Base-by-base conservation (phyloP, 1,140 invertebrate species). In the Bactericera cockerelli region DNA sequence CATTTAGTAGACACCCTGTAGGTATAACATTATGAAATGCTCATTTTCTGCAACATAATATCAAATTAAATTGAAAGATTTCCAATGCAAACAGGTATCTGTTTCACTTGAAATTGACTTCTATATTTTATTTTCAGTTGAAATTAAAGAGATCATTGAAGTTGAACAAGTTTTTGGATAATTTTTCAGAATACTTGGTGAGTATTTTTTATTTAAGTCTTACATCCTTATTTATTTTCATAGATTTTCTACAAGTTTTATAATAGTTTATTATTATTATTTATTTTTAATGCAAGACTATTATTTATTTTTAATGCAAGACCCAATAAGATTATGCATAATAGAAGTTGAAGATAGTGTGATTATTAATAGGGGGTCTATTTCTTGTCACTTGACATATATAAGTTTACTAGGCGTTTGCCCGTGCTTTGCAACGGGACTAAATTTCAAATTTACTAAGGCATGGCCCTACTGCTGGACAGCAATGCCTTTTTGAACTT, bases 111-210 rank as follows among this genome's bases (percentile, higher is more conserved):
- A n/a, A n/a, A n/a, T n/a, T 31, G 28, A 6, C 4, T 31, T 49
- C 22, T 49, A 6, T 49, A 10, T 19, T 49, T 49, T 19, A 6
- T 49, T 49, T 49, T 49, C 42, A 49, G 42, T 8, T 49, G 22
- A 49, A 49, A 49, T 16, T 19, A n/a, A n/a, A n/a, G n/a, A 49
- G n/a, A 19, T 16, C n/a, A 10, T 49, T n/a, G 8, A 49, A 49
- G 42, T 49, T 49, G 42, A 22, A 49, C 42, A 49, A 49, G 19
- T n/a, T 49, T 49, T 49, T 49, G 42, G 22, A 49, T 8, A 16
- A 49, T n/a, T n/a, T 49, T 16, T 6, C 19, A 8, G 8, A 16
- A 16, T 49, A 6, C 19, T 6, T 49, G n/a, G 42, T 49, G 19
- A 49, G 42, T 31, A 31, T 6, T 13, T 31, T 31, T 49, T 49